Evolutionary conservation across 2,113 vertebrate species (phyloP).

Genomic region (Lepus americanus): DNA sequence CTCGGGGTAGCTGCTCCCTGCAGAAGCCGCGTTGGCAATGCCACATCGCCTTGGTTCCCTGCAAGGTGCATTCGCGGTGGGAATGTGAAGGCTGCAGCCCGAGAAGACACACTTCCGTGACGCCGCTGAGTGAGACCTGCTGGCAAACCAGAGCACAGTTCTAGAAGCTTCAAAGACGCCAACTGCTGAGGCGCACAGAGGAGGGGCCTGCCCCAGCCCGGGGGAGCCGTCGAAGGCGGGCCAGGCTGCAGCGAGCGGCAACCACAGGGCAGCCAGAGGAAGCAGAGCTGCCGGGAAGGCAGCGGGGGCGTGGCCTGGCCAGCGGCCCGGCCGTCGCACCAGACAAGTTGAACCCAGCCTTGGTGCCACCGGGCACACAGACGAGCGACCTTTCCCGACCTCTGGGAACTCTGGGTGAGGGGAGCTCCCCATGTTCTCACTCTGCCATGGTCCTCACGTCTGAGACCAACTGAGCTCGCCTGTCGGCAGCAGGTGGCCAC

Average conservation of each 20-base stretch:
- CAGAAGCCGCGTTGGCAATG: fast-evolving
- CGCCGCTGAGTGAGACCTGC: too few species aligned
- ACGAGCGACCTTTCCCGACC: not conserved
- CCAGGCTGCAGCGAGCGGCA: too few species aligned
- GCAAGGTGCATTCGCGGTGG: not conserved
- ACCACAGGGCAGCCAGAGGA: too few species aligned
- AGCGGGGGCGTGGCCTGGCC: too few species aligned
- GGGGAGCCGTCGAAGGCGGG: too few species aligned
- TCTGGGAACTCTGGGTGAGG: not conserved
- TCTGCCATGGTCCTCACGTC: too few species aligned
- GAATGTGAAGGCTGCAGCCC: not conserved
- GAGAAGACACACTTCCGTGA: not conserved
- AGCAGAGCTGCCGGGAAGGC: too few species aligned
- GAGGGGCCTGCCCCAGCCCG: too few species aligned
- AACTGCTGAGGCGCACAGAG: not conserved
- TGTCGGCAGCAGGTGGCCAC: not conserved
- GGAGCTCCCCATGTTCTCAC: not conserved
- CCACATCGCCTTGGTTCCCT: not conserved
- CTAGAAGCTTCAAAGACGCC: too few species aligned
- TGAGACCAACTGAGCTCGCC: fast-evolving
- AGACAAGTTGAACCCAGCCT: not conserved
- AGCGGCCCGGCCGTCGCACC: not conserved
- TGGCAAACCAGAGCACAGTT: not conserved
- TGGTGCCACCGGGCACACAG: not conserved
- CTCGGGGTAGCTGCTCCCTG: too few species aligned